phyloP scores from a whole-genome alignment of 2,113 vertebrate species.

The Microtus pennsylvanicus region DNA sequence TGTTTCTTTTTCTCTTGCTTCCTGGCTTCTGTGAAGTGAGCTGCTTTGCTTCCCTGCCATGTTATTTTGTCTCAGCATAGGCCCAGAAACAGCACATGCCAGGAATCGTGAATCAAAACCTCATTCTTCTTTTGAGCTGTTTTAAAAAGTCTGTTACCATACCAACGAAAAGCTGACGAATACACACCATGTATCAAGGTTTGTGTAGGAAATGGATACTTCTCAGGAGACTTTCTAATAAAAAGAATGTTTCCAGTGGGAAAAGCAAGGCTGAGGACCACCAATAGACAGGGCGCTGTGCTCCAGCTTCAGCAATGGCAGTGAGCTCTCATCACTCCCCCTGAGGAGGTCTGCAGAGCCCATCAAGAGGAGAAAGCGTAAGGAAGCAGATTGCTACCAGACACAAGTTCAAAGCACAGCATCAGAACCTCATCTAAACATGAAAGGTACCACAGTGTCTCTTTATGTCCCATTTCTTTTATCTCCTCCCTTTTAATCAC shows the following conservation, averaged over 20 bases:
- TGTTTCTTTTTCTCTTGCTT: not conserved
- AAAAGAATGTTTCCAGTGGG: not conserved
- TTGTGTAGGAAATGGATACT: not conserved
- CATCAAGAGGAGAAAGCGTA: not conserved
- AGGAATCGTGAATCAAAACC: not conserved
- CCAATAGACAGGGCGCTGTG: not conserved
- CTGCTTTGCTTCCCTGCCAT: not conserved
- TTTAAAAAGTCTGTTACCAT: not conserved
- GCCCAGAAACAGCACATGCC: not conserved
- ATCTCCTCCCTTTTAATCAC: not conserved
- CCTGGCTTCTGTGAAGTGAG: not conserved
- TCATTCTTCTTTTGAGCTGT: not conserved
- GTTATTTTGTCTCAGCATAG: not conserved
- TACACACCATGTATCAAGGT: not conserved
- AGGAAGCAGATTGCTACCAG: not conserved
- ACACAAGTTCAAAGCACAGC: not conserved
- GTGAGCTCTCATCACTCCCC: not conserved
- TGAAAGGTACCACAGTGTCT: not conserved
- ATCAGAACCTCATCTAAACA: not conserved
- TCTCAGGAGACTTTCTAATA: not conserved
- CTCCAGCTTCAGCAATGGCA: not conserved
- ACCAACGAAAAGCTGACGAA: not conserved
- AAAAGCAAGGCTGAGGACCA: not conserved
- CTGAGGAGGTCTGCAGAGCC: not conserved
- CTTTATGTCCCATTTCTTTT: not conserved